Conservation (phyloP, 2,888 invertebrate genomes). For the Morinoia aosen region DNA sequence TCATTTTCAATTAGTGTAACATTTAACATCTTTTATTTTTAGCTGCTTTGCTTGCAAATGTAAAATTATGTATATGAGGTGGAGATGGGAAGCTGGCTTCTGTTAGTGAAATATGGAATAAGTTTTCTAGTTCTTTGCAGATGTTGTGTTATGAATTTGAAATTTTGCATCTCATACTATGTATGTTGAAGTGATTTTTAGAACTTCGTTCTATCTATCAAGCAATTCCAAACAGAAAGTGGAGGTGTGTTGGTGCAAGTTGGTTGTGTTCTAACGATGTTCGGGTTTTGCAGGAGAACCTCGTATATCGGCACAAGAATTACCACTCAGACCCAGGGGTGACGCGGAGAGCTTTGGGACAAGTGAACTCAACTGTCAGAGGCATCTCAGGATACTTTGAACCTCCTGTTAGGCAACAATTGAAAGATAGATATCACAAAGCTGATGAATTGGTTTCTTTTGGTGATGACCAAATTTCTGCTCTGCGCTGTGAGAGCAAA, state of each 20-base stretch:
- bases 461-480: background rate
- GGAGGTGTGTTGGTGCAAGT: background rate
- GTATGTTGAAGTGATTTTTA: background rate
- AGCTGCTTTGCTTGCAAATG: too few species aligned
- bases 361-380: background rate
- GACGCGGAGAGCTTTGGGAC: background rate
- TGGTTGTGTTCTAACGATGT: background rate
- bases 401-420: background rate
- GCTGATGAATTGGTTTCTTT: background rate
- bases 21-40: too few species aligned
- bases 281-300: background rate
- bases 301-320: background rate
- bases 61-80: too few species aligned
- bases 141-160: background rate
- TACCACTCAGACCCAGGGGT: background rate
- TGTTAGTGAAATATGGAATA: background rate
- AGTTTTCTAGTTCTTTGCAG: background rate
- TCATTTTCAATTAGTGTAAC: too few species aligned
- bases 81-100: background rate
- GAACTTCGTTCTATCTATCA: background rate
- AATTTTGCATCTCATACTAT: background rate
- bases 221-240: background rate
- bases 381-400: background rate
- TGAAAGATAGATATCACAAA: background rate
- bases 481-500: background rate